Percentiles rank a stretch among this genome's conserved stretches.
Conservation (phyloP, 1,140 invertebrate genomes). For the Dysdera silvatica region DNA sequence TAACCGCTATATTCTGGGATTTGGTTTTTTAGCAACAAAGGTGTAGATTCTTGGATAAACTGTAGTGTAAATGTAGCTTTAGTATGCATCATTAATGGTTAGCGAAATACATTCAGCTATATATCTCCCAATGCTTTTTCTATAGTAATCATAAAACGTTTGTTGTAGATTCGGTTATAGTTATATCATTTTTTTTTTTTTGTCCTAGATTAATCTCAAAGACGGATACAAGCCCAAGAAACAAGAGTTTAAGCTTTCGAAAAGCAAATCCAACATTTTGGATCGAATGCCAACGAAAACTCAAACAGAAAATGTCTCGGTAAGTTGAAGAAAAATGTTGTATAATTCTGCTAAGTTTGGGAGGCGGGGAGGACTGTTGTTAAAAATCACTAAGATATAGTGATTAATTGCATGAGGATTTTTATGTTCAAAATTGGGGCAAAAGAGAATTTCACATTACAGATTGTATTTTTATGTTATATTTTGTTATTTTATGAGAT, state of each 20-base stretch:
- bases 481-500: too few species aligned
- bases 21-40: too few species aligned
- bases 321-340: conserved; percentile 1
- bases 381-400: too few species aligned
- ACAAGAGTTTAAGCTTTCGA: conserved; percentile 52
- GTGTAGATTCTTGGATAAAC: too few species aligned
- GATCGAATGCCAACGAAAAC: conserved; percentile 48
- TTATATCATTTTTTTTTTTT: background rate
- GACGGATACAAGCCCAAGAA: conserved; percentile 52
- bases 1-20: too few species aligned
- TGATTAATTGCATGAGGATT: too few species aligned
- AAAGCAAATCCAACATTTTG: conserved; percentile 54
- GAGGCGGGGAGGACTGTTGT: conserved; percentile 44
- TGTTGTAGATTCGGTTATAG: background rate
- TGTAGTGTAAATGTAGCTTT: too few species aligned
- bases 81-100: too few species aligned
- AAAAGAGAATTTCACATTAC: too few species aligned
- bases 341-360: background rate
- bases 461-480: too few species aligned
- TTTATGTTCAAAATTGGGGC: too few species aligned
- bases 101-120: background rate
- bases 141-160: background rate
- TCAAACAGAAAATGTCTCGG: conserved; percentile 17
- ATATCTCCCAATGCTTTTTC: background rate
- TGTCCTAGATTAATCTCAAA: conserved; percentile 44